These are phyloP conservation scores for Coptotermes formosanus DNA, from an alignment of 1,140 invertebrate genomes.

Conservation along the genomic window DNA sequence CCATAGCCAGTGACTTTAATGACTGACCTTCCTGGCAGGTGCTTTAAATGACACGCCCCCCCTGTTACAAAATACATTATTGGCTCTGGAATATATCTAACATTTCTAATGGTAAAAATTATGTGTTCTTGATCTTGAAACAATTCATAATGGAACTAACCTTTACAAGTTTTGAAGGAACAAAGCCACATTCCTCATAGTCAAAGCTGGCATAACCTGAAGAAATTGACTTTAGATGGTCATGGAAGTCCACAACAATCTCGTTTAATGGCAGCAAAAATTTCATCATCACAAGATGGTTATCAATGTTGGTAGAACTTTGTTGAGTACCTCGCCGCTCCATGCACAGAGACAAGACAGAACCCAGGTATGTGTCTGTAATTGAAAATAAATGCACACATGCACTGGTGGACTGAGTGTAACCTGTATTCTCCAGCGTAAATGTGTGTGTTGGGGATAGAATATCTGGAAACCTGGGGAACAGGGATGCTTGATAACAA, in stretches of 20 bases:
- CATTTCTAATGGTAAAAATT: too few species aligned
- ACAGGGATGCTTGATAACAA: too few species aligned
- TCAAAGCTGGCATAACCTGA: conserved; percentile 98
- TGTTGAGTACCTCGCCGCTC: conserved; percentile 77
- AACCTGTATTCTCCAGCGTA: background rate
- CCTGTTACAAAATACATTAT: too few species aligned
- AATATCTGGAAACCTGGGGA: too few species aligned
- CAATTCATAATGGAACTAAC: conserved; percentile 48
- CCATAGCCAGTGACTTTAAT: too few species aligned
- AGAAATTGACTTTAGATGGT: conserved; percentile 81
- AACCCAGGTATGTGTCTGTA: conserved; percentile 64
- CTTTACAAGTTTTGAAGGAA: conserved; percentile 68
- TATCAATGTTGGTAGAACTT: conserved; percentile 76
- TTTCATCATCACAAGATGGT: conserved; percentile 75
- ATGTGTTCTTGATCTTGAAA: too few species aligned
- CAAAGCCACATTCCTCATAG: conserved; percentile 89
- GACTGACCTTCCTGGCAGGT: too few species aligned
- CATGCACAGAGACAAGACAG: conserved; percentile 70
- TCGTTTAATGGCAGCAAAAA: conserved; percentile 88
- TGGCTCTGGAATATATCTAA: too few species aligned
- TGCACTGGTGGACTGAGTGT: background rate
- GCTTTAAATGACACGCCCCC: too few species aligned
- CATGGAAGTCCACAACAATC: conserved; percentile 94
- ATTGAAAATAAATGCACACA: conserved; percentile 37
- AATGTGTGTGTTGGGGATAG: too few species aligned